phyloP scores from a whole-genome alignment of 2,888 invertebrate genomes.

The Phengaris arion region DNA sequence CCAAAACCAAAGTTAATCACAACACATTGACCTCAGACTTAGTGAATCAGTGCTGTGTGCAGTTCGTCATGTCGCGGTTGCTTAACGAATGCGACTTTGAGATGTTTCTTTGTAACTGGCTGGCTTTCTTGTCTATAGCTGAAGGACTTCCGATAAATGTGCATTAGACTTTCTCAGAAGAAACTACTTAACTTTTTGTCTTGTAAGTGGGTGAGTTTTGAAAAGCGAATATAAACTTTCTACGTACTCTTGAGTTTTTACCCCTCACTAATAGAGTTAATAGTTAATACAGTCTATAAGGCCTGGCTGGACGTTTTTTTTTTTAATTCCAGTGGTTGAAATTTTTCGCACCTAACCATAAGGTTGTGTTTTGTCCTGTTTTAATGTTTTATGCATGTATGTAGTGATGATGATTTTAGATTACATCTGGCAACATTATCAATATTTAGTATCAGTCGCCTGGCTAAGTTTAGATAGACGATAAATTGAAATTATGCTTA shows the following conservation, averaged over 20 bases:
- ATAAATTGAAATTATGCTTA: slow-evolving; percentile 41
- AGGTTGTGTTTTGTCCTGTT: too few species aligned
- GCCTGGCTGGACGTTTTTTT: too few species aligned
- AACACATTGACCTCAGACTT: too few species aligned
- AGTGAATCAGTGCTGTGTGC: background rate
- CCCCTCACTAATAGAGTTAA: too few species aligned
- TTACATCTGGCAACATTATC: background rate
- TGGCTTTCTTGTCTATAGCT: background rate
- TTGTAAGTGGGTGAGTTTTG: too few species aligned
- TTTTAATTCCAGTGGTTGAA: too few species aligned
- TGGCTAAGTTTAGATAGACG: slow-evolving; percentile 32
- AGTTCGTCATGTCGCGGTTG: background rate
- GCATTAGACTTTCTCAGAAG: background rate
- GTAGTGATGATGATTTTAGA: background rate
- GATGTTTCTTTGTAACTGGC: background rate
- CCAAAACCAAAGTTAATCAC: background rate
- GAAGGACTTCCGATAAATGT: background rate
- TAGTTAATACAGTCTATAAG: too few species aligned
- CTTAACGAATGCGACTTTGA: background rate
- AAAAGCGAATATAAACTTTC: too few species aligned
- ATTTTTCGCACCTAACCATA: too few species aligned
- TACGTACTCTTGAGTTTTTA: too few species aligned
- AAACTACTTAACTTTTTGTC: background rate
- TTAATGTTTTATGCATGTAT: background rate
- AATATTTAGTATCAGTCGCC: background rate